Base-by-base conservation (phyloP, 2,888 invertebrate genomes). In the Pheosia tremula region DNA sequence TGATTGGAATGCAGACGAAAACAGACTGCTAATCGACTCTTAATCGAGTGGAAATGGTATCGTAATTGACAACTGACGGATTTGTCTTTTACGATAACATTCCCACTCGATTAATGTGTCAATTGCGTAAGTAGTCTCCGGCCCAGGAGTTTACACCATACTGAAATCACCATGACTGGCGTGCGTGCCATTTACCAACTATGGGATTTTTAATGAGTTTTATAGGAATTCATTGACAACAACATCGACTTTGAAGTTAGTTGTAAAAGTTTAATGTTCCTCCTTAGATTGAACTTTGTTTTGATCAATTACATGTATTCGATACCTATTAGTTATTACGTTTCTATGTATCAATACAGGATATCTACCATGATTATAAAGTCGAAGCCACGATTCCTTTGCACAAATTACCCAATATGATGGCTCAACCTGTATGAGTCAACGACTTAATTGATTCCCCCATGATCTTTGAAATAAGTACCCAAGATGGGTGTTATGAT, bases 1-100 rank as follows among this genome's bases (percentile, higher is more conserved):
- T 55, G 10, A 37, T 39, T 13, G 55, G 55, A 55, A 55, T 39
- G 55, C 53, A 53, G 9, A 9, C 36, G 53, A 37, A n/a, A 24
- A 24, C 24, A 24, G 24, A 24, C 24, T 24, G 24, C 24, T 24
- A 24, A 24, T 24, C 24, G 24, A 24, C 24, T 24, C 24, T 1
- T 24, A 24, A 24, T 24, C 24, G 24, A 24, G 24, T 24, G 24
- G 24, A 2, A 24, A 24, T 24, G 24, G 24, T 24, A 24, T 24
- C 24, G 24, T 24, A 24, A 24, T 24, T 24, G 24, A 24, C 2
- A 24, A 24, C 2, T 24, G 24, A 24, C 24, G 2, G 24, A 24
- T 24, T 24, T 24, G 24, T 24, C 24, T 24, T 24, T 24, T 24
- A 24, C 24, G 24, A 1, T 24, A 2, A 24, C 24, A 24, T 24